Conservation (phyloP, 2,797 vertebrate species). For the Lateolabrax maculatus region DNA sequence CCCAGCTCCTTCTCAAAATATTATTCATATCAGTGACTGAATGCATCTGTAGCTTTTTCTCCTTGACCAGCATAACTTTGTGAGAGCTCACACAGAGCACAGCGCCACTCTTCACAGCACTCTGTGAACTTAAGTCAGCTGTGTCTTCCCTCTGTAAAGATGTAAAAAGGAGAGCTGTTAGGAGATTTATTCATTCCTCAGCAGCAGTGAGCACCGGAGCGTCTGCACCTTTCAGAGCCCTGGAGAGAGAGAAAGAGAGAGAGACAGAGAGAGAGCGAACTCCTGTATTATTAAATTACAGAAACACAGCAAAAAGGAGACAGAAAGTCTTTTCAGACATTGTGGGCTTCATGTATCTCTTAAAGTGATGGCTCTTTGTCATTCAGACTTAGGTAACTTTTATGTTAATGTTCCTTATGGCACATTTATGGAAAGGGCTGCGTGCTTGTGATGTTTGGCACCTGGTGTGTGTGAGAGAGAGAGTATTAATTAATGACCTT, state of each 20-base stretch:
- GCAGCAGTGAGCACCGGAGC: slow-evolving; percentile 15
- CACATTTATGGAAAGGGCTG: not conserved
- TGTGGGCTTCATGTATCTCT: too few relatives aligned
- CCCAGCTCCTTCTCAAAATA: slow-evolving; percentile 3
- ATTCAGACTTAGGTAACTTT: not conserved
- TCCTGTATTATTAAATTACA: not conserved
- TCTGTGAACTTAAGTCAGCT: slow-evolving; percentile 34
- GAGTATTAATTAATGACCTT: too few relatives aligned
- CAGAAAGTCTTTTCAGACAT: not conserved
- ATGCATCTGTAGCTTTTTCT: slow-evolving; percentile 45
- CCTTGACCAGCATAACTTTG: slow-evolving; percentile 54
- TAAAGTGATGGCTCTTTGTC: not conserved
- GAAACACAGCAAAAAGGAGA: not conserved
- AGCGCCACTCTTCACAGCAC: slow-evolving; percentile 38
- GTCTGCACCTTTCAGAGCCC: slow-evolving; percentile 33
- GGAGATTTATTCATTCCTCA: slow-evolving; percentile 19
- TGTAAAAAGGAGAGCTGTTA: slow-evolving; percentile 7
- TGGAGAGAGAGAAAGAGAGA: slow-evolving; percentile 19
- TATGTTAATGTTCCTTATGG: not conserved
- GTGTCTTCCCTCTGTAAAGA: slow-evolving; percentile 3
- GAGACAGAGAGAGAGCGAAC: not conserved
- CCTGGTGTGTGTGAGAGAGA: too few relatives aligned
- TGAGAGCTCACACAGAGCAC: slow-evolving; percentile 57
- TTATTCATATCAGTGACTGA: slow-evolving; percentile 28
- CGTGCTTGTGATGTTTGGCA: too few relatives aligned